These are phyloP conservation scores for Fragum sueziense DNA, from an alignment of 2,888 invertebrate genomes.

Conservation along the genomic window DNA sequence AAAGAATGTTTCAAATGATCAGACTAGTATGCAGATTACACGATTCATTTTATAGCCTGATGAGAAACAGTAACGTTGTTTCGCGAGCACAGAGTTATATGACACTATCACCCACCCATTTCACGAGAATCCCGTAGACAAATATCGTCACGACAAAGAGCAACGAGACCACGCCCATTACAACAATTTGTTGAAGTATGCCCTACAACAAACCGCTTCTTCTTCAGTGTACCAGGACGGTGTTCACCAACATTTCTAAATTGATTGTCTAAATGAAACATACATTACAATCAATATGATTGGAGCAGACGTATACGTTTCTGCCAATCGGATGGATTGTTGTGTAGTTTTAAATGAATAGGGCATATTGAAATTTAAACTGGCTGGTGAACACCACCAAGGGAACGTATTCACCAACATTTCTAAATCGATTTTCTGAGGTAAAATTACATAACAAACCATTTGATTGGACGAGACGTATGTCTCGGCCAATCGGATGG, in stretches of 20 bases:
- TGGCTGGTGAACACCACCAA: not conserved
- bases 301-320: no score
- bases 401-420: not conserved
- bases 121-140: not conserved
- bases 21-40: conserved; percentile 4
- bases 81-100: not conserved
- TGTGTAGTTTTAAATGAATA: no score
- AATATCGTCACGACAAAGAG: not conserved
- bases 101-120: not conserved
- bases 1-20: no score
- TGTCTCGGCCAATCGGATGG: no score
- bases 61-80: not conserved
- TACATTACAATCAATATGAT: not conserved
- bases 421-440: not conserved
- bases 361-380: not conserved
- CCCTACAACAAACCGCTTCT: not conserved
- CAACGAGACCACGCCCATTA: not conserved
- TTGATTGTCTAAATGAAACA: no score
- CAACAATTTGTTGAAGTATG: not conserved
- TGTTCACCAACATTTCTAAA: no score
- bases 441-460: no score
- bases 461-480: no score
- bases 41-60: conserved; percentile 8
- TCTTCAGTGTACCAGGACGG: not conserved
- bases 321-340: no score